phyloP scores from a whole-genome alignment of 1,140 invertebrate species.

The Brachionus rubens region DNA sequence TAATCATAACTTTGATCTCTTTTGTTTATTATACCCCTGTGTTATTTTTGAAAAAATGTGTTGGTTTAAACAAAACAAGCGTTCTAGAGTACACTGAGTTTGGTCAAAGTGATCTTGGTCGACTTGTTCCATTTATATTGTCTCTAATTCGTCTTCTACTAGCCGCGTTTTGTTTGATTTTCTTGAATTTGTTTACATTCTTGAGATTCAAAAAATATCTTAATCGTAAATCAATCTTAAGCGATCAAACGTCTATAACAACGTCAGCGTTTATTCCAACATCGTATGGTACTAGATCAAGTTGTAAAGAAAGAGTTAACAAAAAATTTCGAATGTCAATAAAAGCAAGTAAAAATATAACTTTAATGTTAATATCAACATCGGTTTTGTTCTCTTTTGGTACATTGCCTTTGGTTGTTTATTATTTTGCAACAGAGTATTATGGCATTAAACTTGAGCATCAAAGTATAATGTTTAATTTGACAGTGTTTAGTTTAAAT shows the following conservation, averaged over 20 bases:
- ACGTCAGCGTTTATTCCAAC: not conserved
- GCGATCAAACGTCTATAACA: not conserved
- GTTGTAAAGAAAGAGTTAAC: not conserved
- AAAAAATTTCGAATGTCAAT: not conserved
- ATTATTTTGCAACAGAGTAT: not conserved
- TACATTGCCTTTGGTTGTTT: not conserved
- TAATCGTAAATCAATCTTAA: not conserved
- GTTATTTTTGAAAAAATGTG: not conserved
- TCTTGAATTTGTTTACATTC: not conserved
- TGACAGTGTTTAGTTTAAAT: not conserved
- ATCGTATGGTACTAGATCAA: not conserved
- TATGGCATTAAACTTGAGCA: not conserved
- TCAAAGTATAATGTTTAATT: not conserved
- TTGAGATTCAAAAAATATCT: not conserved
- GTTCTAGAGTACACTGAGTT: not conserved
- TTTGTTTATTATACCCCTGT: not conserved
- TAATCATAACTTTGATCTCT: not conserved
- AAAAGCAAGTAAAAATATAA: not conserved
- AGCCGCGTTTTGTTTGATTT: not conserved
- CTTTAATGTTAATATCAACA: slow-evolving; percentile 2
- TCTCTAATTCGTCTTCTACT: not conserved
- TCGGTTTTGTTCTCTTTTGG: not conserved
- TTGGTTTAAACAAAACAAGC: not conserved
- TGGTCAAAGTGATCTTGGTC: not conserved
- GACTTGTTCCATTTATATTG: not conserved